These are phyloP conservation scores for Venustaconcha ellipsiformis DNA, from an alignment of 1,140 invertebrate genomes.

Conservation along the genomic window DNA sequence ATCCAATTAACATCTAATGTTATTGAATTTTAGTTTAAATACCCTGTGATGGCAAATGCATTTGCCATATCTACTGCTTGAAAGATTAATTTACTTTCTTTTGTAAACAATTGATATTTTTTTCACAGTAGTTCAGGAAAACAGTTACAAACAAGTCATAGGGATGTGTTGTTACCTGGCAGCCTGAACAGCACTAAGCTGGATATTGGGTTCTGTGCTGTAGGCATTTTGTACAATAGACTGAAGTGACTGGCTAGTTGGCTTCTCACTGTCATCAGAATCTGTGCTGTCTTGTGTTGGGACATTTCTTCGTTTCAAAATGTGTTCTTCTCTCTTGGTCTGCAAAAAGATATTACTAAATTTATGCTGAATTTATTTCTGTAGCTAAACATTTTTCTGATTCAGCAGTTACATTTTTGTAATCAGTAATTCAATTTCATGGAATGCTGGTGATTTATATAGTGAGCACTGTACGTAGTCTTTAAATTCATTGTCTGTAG, in stretches of 20 bases:
- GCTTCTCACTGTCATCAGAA: conserved; percentile 66
- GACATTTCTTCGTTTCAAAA: conserved; percentile 96
- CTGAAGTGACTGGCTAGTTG: conserved; percentile 62
- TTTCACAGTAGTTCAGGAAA: no score
- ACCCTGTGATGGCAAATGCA: no score
- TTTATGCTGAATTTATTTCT: background rate
- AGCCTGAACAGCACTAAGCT: conserved; percentile 67
- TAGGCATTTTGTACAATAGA: conserved; percentile 65
- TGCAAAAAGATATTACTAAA: conserved; percentile 33
- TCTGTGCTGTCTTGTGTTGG: conserved; percentile 66
- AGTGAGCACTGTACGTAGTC: background rate
- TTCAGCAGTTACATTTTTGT: background rate
- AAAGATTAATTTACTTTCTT: no score
- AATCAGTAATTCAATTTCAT: background rate
- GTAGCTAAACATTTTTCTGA: background rate
- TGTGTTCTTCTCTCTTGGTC: conserved; percentile 96
- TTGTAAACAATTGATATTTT: no score
- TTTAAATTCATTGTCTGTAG: background rate
- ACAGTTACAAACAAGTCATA: no score
- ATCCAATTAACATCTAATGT: no score
- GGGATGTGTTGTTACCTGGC: conserved; percentile 60
- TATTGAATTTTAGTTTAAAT: no score
- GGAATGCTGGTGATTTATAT: background rate
- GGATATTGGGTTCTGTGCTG: conserved; percentile 62
- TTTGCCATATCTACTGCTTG: no score